Conservation (phyloP, 2,797 vertebrate species). For the Lepilemur septentrionalis region DNA sequence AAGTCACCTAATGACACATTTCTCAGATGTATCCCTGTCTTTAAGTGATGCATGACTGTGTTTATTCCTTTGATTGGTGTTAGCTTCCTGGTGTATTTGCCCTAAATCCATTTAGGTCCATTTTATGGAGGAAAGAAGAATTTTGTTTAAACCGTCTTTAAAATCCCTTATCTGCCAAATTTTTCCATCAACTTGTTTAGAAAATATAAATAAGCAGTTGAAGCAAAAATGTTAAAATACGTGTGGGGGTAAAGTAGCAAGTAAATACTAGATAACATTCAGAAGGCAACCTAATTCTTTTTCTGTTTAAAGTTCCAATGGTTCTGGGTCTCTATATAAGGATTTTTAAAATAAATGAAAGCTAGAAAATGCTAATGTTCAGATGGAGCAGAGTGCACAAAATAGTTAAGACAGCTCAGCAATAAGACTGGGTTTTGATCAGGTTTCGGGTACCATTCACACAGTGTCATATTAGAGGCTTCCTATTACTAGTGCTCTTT, state of each 20-base stretch:
- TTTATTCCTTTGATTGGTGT: background rate
- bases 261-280: background rate
- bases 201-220: background rate
- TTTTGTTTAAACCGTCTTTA: background rate
- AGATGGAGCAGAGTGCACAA: background rate
- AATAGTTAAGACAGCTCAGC: background rate
- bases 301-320: conserved; percentile 27
- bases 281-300: conserved; percentile 18
- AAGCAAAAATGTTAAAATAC: conserved; percentile 55
- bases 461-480: background rate
- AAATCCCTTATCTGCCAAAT: background rate
- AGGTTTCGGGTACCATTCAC: background rate
- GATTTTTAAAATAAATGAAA: conserved; percentile 35
- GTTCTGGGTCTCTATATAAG: background rate
- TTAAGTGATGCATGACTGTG: background rate
- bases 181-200: background rate
- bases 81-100: conserved; percentile 1
- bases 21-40: background rate
- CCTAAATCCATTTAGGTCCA: background rate
- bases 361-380: background rate
- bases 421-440: conserved; percentile 6
- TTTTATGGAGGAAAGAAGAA: background rate
- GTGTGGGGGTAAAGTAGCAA: background rate
- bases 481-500: conserved; percentile 42
- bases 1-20: background rate